Conservation (phyloP, 2,797 vertebrate species). For the Pelochelys cantorii region DNA sequence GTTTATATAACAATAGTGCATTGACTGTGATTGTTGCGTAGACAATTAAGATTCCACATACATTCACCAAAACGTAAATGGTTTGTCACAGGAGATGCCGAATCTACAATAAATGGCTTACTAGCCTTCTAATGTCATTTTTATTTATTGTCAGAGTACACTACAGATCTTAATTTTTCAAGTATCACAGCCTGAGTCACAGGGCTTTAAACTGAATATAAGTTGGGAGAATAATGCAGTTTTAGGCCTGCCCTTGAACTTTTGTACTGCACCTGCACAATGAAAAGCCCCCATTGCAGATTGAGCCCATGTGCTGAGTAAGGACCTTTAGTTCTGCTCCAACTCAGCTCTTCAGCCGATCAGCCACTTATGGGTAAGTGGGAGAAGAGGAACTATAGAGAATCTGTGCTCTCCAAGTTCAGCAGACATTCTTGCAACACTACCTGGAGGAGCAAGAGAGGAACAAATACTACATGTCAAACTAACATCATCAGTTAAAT, state of each 20-base stretch:
- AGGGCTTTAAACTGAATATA: neutral
- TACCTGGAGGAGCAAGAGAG: neutral
- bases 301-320: neutral
- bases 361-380: neutral
- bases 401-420: neutral
- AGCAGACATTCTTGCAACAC: neutral
- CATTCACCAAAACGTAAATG: neutral
- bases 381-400: neutral
- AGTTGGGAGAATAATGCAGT: neutral
- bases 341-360: neutral
- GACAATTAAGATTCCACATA: neutral
- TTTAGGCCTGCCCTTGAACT: neutral
- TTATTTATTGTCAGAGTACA: neutral
- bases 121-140: neutral
- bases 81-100: neutral
- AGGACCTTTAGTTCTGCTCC: neutral
- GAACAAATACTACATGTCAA: neutral
- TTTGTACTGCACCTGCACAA: neutral
- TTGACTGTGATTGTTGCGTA: neutral
- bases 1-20: neutral
- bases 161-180: neutral
- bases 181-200: neutral
- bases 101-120: neutral
- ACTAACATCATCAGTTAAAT: accelerated
- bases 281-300: neutral